Conservation (phyloP, 2,888 invertebrate genomes). For the Trichogramma evanescens region DNA sequence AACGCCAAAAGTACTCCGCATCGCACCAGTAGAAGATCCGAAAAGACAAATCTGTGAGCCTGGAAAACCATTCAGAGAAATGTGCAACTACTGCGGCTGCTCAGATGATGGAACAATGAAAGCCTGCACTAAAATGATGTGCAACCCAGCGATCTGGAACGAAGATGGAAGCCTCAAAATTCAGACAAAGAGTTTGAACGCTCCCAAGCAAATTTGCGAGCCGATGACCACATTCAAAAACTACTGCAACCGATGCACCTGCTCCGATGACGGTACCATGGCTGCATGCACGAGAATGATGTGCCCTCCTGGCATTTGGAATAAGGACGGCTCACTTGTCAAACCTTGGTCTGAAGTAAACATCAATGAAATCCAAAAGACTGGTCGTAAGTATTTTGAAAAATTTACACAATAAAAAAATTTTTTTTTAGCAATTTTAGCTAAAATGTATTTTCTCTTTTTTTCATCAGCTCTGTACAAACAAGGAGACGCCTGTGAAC, state of each 20-base stretch:
- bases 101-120: conserved; percentile 30
- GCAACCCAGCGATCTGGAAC: conserved; percentile 52
- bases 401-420: too few relatives aligned
- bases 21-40: background rate
- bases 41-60: conserved; percentile 29
- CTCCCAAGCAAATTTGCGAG: conserved; percentile 1
- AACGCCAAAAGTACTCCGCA: too few relatives aligned
- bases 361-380: too few relatives aligned
- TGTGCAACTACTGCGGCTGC: conserved; percentile 56
- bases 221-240: conserved; percentile 26
- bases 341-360: too few relatives aligned
- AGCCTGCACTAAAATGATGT: conserved; percentile 29
- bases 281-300: conserved; percentile 49
- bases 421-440: too few relatives aligned
- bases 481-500: conserved; percentile 22
- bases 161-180: conserved; percentile 48
- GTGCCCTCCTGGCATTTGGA: conserved; percentile 15
- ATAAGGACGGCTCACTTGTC: background rate
- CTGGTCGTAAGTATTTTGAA: too few relatives aligned
- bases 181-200: conserved; percentile 45
- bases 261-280: conserved; percentile 49
- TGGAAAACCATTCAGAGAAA: conserved; percentile 31
- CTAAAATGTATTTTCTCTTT: background rate
- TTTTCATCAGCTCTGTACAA: conserved; percentile 6
- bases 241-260: conserved; percentile 54